Evolutionary conservation across 1,140 invertebrate genomes (phyloP).

Genomic region (Gryllus bimaculatus): DNA sequence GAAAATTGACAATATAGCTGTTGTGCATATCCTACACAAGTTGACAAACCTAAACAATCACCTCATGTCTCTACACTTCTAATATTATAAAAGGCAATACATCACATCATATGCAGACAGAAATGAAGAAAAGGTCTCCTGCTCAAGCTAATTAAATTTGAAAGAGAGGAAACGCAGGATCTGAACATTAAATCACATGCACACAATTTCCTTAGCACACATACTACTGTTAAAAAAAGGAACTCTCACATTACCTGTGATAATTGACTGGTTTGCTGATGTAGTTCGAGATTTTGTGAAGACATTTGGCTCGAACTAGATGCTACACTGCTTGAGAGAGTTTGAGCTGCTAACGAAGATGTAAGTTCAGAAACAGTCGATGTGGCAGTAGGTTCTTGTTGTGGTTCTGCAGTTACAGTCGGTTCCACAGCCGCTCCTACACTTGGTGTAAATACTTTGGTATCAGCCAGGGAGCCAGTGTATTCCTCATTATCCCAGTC

Average conservation of each 20-base stretch:
- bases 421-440: constrained; percentile 32
- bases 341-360: constrained; percentile 21
- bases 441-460: constrained; percentile 86
- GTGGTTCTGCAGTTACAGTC: constrained; percentile 29
- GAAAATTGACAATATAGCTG: too few species aligned
- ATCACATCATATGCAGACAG: too few species aligned
- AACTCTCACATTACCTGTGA: constrained; percentile 15
- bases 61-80: too few species aligned
- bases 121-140: too few species aligned
- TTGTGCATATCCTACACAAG: too few species aligned
- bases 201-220: too few species aligned
- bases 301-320: constrained; percentile 21
- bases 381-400: constrained; percentile 27
- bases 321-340: constrained; percentile 22
- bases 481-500: constrained; percentile 95
- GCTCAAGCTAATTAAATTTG: too few species aligned
- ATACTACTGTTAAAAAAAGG: neutral
- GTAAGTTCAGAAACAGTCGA: constrained; percentile 19
- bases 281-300: constrained; percentile 18
- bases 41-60: too few species aligned
- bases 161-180: too few species aligned
- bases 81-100: too few species aligned
- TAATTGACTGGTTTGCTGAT: constrained; percentile 12
- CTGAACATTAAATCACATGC: too few species aligned
- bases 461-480: constrained; percentile 82